Evolutionary conservation across 2,797 vertebrate genomes (phyloP).

Genomic region (Pangasius mekongensis): DNA sequence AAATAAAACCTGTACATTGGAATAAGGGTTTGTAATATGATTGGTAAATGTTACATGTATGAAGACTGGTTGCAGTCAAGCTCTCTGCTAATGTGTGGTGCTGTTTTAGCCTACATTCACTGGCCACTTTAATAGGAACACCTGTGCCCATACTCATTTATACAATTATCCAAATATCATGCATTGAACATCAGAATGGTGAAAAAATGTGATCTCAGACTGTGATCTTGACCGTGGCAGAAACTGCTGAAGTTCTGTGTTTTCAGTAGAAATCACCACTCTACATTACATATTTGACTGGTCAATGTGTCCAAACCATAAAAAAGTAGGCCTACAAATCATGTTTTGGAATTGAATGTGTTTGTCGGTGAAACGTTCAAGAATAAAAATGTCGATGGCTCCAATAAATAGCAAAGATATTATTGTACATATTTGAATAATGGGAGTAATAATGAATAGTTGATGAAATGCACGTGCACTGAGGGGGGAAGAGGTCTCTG

Average conservation of each 20-base stretch:
- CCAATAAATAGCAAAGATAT: background rate
- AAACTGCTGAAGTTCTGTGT: background rate
- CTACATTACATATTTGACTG: background rate
- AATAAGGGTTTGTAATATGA: conserved; percentile 1
- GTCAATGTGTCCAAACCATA: background rate
- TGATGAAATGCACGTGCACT: background rate
- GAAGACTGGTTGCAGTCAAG: background rate
- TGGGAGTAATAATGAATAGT: background rate
- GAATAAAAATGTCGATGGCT: background rate
- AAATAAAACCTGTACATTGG: conserved; percentile 75
- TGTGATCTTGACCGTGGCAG: background rate
- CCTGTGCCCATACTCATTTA: background rate
- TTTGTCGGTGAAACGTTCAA: background rate
- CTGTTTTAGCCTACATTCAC: background rate
- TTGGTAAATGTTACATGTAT: background rate
- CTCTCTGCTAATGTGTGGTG: background rate
- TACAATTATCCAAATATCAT: background rate
- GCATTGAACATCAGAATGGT: background rate
- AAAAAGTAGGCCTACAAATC: background rate
- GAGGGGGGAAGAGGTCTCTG: background rate
- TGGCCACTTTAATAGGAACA: conserved; percentile 7
- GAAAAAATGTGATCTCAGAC: background rate
- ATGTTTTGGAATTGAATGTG: background rate
- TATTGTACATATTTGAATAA: background rate
- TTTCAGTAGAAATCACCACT: background rate